These are phyloP conservation scores for Aphis craccivora DNA, from an alignment of 1,140 invertebrate genomes.

Conservation along the genomic window DNA sequence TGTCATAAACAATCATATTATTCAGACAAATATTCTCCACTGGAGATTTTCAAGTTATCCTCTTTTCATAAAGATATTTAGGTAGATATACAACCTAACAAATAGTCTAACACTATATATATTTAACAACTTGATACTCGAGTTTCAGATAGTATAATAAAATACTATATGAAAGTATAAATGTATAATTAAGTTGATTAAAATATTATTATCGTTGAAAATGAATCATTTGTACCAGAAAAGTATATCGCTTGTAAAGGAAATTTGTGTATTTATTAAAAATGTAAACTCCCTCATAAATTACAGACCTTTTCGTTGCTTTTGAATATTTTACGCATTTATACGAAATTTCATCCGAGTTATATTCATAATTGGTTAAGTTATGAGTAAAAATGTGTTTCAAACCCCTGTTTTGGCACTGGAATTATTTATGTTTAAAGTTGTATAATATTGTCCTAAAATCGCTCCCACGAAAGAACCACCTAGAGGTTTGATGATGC, in stretches of 20 bases:
- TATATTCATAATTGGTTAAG: conserved; percentile 39
- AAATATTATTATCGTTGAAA: not conserved
- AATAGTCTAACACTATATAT: not conserved
- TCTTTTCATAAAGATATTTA: not conserved
- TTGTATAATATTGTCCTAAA: conserved; percentile 40
- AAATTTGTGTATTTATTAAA: conserved; percentile 29
- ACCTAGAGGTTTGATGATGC: conserved; percentile 30
- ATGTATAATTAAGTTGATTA: not conserved
- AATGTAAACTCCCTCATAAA: conserved; percentile 25
- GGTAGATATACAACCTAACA: not conserved
- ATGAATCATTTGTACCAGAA: not conserved
- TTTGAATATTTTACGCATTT: conserved; percentile 27
- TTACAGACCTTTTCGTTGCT: conserved; percentile 38
- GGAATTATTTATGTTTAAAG: conserved; percentile 39
- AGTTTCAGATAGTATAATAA: not conserved
- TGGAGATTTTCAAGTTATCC: not conserved
- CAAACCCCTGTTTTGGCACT: not conserved
- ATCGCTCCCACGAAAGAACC: not conserved
- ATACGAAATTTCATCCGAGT: conserved; percentile 21
- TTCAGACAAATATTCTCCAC: not conserved
- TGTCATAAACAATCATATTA: not conserved
- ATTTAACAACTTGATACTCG: not conserved
- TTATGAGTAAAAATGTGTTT: conserved; percentile 19
- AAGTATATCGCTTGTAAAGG: not conserved
- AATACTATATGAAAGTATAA: not conserved